Evolutionary conservation across 1,140 invertebrate species (phyloP).

Genomic region (Melitaea cinxia): DNA sequence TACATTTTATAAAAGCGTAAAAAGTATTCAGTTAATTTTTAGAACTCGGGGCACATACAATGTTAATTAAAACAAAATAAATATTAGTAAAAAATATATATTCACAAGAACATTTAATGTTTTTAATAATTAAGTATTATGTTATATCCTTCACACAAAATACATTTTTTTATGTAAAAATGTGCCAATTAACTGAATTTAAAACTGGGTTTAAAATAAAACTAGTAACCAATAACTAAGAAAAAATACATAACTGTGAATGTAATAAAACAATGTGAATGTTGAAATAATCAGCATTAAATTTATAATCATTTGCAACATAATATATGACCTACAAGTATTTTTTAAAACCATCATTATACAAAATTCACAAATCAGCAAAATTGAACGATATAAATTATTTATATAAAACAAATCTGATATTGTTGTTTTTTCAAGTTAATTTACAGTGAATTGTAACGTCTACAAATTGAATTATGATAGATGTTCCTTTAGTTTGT

Average conservation of each 20-base stretch:
- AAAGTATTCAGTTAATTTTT: conserved; percentile 5
- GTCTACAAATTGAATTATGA: too few relatives aligned
- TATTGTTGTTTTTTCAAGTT: too few relatives aligned
- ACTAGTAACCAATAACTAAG: conserved; percentile 1
- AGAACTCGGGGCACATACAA: conserved; percentile 2
- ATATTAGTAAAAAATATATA: too few relatives aligned
- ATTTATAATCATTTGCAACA: neutral
- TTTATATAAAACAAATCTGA: too few relatives aligned
- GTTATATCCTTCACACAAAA: neutral
- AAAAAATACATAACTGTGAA: conserved; percentile 6
- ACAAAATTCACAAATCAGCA: neutral
- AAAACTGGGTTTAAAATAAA: neutral
- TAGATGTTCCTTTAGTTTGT: neutral
- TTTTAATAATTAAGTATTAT: neutral
- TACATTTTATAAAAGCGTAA: conserved; percentile 11
- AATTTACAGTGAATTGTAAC: too few relatives aligned
- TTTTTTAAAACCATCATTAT: neutral
- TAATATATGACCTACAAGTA: too few relatives aligned
- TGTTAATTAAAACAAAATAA: neutral
- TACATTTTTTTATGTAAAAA: neutral
- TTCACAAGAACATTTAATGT: too few relatives aligned
- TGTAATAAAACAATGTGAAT: conserved; percentile 6
- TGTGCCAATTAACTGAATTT: neutral
- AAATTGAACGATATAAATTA: neutral
- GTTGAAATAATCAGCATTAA: conserved; percentile 1